Conservation (phyloP, 2,888 invertebrate genomes). For the Morinoia aosen region DNA sequence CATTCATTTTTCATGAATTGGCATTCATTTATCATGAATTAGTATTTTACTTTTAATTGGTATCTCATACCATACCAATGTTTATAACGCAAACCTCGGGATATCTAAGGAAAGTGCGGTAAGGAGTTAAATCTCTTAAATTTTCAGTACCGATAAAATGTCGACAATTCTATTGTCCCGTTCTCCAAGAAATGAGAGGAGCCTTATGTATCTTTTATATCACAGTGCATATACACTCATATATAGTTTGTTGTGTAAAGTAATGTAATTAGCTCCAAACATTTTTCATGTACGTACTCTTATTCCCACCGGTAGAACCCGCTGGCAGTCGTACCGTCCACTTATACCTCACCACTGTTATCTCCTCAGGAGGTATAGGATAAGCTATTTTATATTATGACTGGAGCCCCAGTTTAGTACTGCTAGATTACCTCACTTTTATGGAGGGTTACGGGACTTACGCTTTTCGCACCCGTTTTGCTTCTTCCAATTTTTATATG, state of each 20-base stretch:
- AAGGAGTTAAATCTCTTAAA: neutral
- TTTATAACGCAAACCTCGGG: neutral
- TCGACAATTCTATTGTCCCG: neutral
- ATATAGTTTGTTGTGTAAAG: neutral
- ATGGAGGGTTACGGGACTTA: too few relatives aligned
- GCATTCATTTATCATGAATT: neutral
- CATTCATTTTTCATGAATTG: neutral
- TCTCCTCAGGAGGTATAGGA: too few relatives aligned
- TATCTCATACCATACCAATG: neutral
- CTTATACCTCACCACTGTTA: too few relatives aligned
- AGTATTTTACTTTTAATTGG: neutral
- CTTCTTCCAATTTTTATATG: too few relatives aligned
- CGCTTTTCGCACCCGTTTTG: too few relatives aligned
- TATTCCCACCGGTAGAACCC: too few relatives aligned
- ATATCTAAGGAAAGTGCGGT: neutral
- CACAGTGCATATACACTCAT: neutral
- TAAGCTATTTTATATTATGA: too few relatives aligned
- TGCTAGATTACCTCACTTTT: too few relatives aligned
- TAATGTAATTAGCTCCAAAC: neutral
- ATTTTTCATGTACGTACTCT: neutral
- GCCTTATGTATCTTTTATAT: neutral
- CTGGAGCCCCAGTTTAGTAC: too few relatives aligned
- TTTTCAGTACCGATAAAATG: neutral
- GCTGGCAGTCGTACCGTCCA: too few relatives aligned
- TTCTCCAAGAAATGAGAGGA: neutral